Percentiles rank a stretch among this genome's conserved stretches.
phyloP scores from a whole-genome alignment of 2,797 vertebrate species.

The Schizopygopsis malacanthus region DNA sequence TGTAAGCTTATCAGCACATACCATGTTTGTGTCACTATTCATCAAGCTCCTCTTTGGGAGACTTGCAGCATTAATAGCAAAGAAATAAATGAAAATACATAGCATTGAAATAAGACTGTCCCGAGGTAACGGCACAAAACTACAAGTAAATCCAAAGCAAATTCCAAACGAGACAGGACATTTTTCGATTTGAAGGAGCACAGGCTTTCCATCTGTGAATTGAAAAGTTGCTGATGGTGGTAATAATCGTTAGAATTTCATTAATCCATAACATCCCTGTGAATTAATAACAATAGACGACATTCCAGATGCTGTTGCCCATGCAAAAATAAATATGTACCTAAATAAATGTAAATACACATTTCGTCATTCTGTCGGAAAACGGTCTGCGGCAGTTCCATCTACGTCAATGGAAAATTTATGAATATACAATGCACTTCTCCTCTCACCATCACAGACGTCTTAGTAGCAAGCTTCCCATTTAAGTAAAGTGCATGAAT shows the following conservation, averaged over 20 bases:
- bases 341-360: constrained; percentile 12
- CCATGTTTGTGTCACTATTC: constrained; percentile 61
- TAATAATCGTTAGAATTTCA: constrained; percentile 8
- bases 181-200: constrained; percentile 29
- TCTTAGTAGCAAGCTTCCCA: constrained; percentile 59
- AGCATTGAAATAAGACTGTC: constrained; percentile 44
- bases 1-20: constrained; percentile 61
- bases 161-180: constrained; percentile 40
- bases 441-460: constrained; percentile 43
- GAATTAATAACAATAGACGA: constrained; percentile 12
- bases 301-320: not conserved
- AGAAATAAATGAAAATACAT: constrained; percentile 50
- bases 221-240: constrained; percentile 21
- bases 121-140: constrained; percentile 38
- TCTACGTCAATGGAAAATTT: constrained; percentile 27
- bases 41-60: constrained; percentile 47
- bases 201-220: not conserved
- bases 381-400: not conserved
- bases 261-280: constrained; percentile 17
- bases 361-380: constrained; percentile 5
- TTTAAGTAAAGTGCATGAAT: constrained; percentile 62
- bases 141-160: constrained; percentile 53
- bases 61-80: constrained; percentile 51
- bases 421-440: constrained; percentile 47
- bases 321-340: constrained; percentile 18